These are phyloP conservation scores for Taenioides sp. DNA, from an alignment of 2,797 vertebrate species.

Conservation along the genomic window DNA sequence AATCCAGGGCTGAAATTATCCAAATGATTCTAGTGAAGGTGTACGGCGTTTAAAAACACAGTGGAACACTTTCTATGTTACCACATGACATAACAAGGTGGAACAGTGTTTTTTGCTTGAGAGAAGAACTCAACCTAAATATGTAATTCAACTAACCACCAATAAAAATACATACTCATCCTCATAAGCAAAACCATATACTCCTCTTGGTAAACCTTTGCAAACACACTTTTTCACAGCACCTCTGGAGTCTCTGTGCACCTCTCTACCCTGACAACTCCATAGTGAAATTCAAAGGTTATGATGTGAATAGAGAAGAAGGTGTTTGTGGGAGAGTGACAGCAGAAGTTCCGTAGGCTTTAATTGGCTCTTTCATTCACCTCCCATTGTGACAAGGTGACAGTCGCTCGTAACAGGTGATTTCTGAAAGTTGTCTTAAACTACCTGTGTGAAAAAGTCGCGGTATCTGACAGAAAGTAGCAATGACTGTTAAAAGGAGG, in stretches of 20 bases:
- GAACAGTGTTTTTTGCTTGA: no score
- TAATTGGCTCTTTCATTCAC: slow-evolving; percentile 47
- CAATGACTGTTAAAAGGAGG: slow-evolving; percentile 14
- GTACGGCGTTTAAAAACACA: no score
- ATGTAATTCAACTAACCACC: no score
- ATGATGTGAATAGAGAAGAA: slow-evolving; percentile 9
- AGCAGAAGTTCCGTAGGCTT: slow-evolving; percentile 8
- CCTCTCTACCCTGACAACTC: slow-evolving; percentile 25
- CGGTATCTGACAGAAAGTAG: slow-evolving; percentile 17
- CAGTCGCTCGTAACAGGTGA: slow-evolving; percentile 3
- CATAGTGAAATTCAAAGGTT: slow-evolving; percentile 25
- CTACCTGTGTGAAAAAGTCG: background rate
- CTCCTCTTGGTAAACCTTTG: background rate
- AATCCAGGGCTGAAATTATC: no score
- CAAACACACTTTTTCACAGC: slow-evolving; percentile 7
- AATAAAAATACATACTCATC: no score
- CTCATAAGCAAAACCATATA: background rate
- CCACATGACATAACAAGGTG: no score
- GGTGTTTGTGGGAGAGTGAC: slow-evolving; percentile 19
- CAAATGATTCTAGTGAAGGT: no score
- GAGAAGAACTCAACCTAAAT: no score
- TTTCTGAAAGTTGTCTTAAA: background rate
- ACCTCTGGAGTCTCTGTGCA: slow-evolving; percentile 17
- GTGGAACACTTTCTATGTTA: no score
- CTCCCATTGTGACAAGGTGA: slow-evolving; percentile 32